Base-by-base conservation (phyloP, 2,888 invertebrate species). In the Corythucha ciliata region DNA sequence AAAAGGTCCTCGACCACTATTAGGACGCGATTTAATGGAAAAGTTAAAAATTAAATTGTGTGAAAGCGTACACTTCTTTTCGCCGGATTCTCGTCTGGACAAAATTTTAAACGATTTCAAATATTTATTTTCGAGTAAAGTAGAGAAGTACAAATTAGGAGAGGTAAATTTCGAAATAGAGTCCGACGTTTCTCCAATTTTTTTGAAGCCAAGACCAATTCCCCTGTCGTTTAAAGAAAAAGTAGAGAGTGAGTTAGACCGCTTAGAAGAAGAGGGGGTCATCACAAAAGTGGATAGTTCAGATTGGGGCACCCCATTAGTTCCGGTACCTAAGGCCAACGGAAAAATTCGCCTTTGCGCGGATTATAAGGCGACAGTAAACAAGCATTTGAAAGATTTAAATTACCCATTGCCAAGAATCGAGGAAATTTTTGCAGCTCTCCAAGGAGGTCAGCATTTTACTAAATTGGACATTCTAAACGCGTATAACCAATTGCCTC, bases 321-420 rank as follows among this genome's bases (percentile, higher is more conserved):
- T 48, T 37, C 48, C 46, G 7, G 48, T 49, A 10, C 25, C 36
- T 14, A 56, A 52, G 45, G 25, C 52, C 12, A 45, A 54, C 14
- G 48, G 50, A 5, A 25, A 22, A 4, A 21, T 58, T 0, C 25
- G 56, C 8, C 25, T 58, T 10, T 54, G 57, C 36, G 56, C 52
- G 7, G 57, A 57, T 47, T 56, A 53, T 29, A 56, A 57, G 36
- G 52, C 54, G 8, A 58, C 56, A n/a, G 6, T 58, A 18, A 57
- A 58, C 18, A 34, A 41, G 41, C 4, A 24, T 3, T 33, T 58
- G 5, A 26, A 52, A 6, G 46, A 56, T 16, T n/a, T 33, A 2
- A 22, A 51, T 3, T 51, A 56, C 24, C 58, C 56, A 3, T 44
- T 58, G 24, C 55, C 55, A 2, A 33, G 32, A 41, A n/a, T n/a